A percentile compares a stretch with the other conserved stretches of the same genome.
phyloP scores from a whole-genome alignment of 2,888 invertebrate genomes.

The Nephrocerus scutellatus region DNA sequence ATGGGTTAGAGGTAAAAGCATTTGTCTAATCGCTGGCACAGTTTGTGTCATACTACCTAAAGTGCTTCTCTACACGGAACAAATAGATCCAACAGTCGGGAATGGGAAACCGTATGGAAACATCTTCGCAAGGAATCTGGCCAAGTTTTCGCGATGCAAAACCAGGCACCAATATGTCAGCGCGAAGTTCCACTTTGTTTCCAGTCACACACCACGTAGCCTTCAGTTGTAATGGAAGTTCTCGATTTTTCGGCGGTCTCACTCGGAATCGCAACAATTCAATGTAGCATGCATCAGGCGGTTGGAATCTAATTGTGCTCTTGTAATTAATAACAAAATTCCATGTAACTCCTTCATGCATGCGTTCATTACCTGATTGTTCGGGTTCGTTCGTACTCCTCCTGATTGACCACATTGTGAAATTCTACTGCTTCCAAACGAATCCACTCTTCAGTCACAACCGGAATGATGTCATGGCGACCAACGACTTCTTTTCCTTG shows the following conservation, averaged over 20 bases:
- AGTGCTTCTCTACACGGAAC: constrained; percentile 96
- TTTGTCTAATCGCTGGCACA: background rate
- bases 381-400: constrained; percentile 77
- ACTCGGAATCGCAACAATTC: constrained; percentile 94
- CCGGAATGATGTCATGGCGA: constrained; percentile 97
- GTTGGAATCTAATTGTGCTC: constrained; percentile 67
- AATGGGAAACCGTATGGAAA: constrained; percentile 91
- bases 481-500: constrained; percentile 99
- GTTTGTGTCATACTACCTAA: constrained; percentile 48
- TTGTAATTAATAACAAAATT: constrained; percentile 4
- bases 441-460: constrained; percentile 99
- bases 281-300: constrained; percentile 96
- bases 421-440: constrained; percentile 90
- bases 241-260: constrained; percentile 89
- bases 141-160: constrained; percentile 93
- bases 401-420: constrained; percentile 86
- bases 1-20: constrained; percentile 6
- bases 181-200: constrained; percentile 87
- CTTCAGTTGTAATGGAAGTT: constrained; percentile 92
- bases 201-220: constrained; percentile 82
- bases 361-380: constrained; percentile 65
- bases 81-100: constrained; percentile 99
- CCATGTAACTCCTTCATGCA: background rate
- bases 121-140: constrained; percentile 96
- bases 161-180: constrained; percentile 93